Conservation (phyloP, 2,113 vertebrate species). For the Pygoscelis adeliae region DNA sequence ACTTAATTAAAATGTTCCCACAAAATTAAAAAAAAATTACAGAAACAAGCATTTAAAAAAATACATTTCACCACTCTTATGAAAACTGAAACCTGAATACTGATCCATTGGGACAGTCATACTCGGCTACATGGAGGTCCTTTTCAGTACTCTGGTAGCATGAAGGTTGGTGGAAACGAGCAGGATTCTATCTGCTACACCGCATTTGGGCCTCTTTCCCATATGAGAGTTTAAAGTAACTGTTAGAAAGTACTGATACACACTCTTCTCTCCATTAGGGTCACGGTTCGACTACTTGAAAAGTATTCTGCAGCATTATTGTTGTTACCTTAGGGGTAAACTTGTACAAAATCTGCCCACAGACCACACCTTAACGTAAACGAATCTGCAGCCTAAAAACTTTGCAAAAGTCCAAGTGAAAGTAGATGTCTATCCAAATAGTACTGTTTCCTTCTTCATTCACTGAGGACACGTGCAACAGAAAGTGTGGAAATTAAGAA, state of each 20-base stretch:
- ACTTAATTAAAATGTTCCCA: not conserved
- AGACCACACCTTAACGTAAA: not conserved
- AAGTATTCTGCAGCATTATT: not conserved
- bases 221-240: not conserved
- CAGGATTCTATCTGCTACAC: not conserved
- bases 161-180: not conserved
- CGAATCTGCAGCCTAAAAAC: not conserved
- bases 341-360: not conserved
- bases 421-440: not conserved
- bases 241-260: not conserved
- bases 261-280: not conserved
- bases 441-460: not conserved
- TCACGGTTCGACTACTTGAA: not conserved
- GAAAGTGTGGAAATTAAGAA: not conserved
- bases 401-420: not conserved
- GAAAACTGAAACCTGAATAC: not conserved
- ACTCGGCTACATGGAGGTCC: not conserved
- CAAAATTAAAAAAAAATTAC: not conserved
- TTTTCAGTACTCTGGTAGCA: not conserved
- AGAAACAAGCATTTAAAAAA: not conserved
- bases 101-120: not conserved
- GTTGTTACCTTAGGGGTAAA: not conserved
- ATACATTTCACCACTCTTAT: not conserved
- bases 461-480: not conserved
- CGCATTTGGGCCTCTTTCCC: not conserved